Evolutionary conservation across 2,888 invertebrate genomes (phyloP).

Genomic region (Ctena decussata): DNA sequence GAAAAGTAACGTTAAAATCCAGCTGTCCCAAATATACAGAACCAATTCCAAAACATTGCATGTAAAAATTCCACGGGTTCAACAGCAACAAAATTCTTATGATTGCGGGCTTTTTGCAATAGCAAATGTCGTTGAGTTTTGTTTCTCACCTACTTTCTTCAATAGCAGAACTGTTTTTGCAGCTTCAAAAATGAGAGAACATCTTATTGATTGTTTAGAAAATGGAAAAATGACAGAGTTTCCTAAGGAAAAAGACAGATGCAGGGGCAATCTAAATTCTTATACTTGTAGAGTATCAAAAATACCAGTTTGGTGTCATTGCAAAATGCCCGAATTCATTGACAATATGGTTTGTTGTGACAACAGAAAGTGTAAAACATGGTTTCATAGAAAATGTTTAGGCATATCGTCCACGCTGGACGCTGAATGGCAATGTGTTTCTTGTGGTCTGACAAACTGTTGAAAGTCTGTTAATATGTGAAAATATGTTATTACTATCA

Average conservation of each 20-base stretch:
- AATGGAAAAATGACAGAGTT: constrained; percentile 1
- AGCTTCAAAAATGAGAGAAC: constrained; percentile 11
- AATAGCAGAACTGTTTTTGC: background rate
- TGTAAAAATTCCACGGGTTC: background rate
- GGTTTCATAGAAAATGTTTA: constrained; percentile 2
- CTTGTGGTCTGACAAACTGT: background rate
- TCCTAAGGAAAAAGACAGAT: constrained; percentile 3
- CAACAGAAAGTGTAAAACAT: background rate
- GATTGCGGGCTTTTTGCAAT: constrained; percentile 9
- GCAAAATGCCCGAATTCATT: constrained; percentile 9
- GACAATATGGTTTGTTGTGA: constrained; percentile 5
- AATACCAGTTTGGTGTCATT: background rate
- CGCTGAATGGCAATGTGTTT: background rate
- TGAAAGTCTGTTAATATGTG: too few relatives aligned
- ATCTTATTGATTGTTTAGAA: background rate
- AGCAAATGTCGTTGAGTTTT: constrained; percentile 11
- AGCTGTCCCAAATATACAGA: background rate
- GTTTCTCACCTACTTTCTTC: background rate
- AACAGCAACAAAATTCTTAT: constrained; percentile 7
- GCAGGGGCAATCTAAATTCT: background rate
- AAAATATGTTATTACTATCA: too few relatives aligned
- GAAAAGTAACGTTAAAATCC: constrained; percentile 6
- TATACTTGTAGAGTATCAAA: background rate
- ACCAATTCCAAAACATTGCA: background rate
- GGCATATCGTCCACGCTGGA: background rate